Evolutionary conservation across 2,888 invertebrate species (phyloP), one percentile per base, ranked within the genome.

Genomic region (Cynaeus angustus): DNA sequence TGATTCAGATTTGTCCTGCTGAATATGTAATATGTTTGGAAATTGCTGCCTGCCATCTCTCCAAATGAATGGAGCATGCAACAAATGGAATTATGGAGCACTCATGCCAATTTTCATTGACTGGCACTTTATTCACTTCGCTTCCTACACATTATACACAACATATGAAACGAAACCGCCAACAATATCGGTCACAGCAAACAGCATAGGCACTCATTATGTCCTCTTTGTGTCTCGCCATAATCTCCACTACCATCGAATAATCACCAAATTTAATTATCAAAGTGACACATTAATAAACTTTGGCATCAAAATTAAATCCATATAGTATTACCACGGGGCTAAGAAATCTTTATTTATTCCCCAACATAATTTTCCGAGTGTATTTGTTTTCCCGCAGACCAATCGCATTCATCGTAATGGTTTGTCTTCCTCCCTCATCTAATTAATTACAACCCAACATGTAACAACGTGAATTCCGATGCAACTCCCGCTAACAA

Each of bases 1-100:
- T 68, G 72, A 71, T 73, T 72, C 69, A 67, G 74, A 73, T 70
- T 73, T 73, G 74, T 74, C 68, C 69, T 70, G 43, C 62, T 72
- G 74, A 72, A 73, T 72, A 70, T 70, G 70, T 72, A 72, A 72
- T 72, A 67, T 68, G 72, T 70, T 70, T 59, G 64, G 58, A 72
- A 70, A 68, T 72, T 72, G 53, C 52, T 41, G 33, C 41, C 50
- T 56, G 46, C 45, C 64, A 30, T 43, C 33, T 43, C 62, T 33
- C 13, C 30, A 33, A 50, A 21, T 69, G 59, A 61, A 58, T 58
- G 28, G 37, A 28, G 41, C 38, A 66, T 59, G 66, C 66, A 61
- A 70, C 59, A 70, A 70, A 70, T 66, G 30, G 26, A 62, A 62
- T 56, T 68, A 62, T 66, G 50, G 62, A 64, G 28, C 26, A 43